Evolutionary conservation across 35 echinoderm and acorn worm genomes (phyloP), one percentile per base, ranked within the genome.

Genomic region (Ptychodera flava): DNA sequence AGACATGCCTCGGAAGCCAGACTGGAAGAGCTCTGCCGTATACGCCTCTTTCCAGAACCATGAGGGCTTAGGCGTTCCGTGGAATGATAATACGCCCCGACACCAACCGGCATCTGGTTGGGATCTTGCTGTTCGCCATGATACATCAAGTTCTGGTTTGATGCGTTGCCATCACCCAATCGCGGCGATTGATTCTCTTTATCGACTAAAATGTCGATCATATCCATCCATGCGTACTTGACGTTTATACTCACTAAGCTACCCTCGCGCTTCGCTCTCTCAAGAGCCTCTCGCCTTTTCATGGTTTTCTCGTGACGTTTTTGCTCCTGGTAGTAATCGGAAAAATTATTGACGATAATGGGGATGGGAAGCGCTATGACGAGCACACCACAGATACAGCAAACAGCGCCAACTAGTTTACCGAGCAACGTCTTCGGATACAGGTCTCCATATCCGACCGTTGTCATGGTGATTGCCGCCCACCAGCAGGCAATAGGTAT

Each of bases 381-480:
- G 0, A 99, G 92, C 30, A 99, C 96, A 36, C 96, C 96, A 78
- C 93, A 99, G 2, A 99, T 90, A 89, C 96, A 99, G 34, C 96
- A 99, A 22, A 99, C 83, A 0, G 96, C 38, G 0, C 96, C 96
- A 30, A 99, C 92, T 0, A 99, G 85, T 79, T 94, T 99, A 0
- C 96, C 96, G 30, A 94, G 79, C 10, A 88, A 30, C 30, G 96
- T 99, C 0, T 77, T 87, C 0, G 96, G 96, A 75, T 83, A 81
- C 31, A 99, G 92, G 83, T 99, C 96, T 16, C 96, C 96, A 77
- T 99, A 99, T 16, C 96, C 96, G 1, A 99, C 96, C 0, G 96
- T 99, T 0, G 96, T 99, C 96, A 99, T 99, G 16, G 96, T 99
- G 34, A 99, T 99, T 1, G 96, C 96, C 1, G 96, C 96, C 96